Evolutionary conservation across 2,113 vertebrate genomes (phyloP).

Genomic region (Cygnus atratus): DNA sequence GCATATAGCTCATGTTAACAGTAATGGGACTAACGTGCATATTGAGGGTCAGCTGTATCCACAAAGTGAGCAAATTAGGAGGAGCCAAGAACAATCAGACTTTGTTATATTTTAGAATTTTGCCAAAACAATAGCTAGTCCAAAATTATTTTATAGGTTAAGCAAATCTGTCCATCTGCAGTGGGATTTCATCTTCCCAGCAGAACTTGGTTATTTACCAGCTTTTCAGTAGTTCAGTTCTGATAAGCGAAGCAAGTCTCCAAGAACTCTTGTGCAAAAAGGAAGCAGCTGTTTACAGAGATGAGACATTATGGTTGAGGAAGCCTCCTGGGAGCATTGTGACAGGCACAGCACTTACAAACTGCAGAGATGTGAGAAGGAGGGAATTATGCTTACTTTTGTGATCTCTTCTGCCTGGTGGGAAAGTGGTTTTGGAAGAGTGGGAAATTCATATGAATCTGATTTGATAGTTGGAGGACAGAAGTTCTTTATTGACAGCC

Average conservation of each 20-base stretch:
- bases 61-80: conserved; percentile 54
- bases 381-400: background rate
- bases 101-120: conserved; percentile 35
- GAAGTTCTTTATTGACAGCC: background rate
- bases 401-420: background rate
- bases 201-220: conserved; percentile 8
- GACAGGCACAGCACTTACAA: background rate
- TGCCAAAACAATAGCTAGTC: conserved; percentile 45
- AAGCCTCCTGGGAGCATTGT: background rate
- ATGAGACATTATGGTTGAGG: conserved; percentile 11
- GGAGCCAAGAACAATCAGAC: conserved; percentile 60
- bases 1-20: conserved; percentile 43
- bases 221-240: background rate
- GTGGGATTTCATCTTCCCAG: conserved; percentile 36
- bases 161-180: conserved; percentile 53
- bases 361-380: background rate
- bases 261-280: conserved; percentile 7
- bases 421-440: conserved; percentile 16
- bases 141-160: conserved; percentile 56
- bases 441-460: background rate
- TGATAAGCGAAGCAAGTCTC: background rate
- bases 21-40: conserved; percentile 38
- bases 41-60: conserved; percentile 24
- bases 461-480: background rate
- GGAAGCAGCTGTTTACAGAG: conserved; percentile 55